Base-by-base conservation (phyloP, 2,113 vertebrate genomes). In the Clarias magur region DNA sequence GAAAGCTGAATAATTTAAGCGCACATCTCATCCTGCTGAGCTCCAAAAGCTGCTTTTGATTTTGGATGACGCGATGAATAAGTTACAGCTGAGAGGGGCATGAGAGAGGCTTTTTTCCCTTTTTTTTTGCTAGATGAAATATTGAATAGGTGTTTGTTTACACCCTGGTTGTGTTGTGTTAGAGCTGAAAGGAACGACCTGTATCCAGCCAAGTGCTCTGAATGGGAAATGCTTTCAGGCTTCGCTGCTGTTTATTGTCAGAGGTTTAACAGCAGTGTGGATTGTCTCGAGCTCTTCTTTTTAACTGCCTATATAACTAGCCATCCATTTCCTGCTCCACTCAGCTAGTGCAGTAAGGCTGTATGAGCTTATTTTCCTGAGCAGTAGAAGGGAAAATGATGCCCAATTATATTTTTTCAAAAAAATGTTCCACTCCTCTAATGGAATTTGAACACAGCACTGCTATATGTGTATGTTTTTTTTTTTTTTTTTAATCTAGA, bases 41-140 rank as follows among this genome's bases (percentile, higher is more conserved):
- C 88, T 93, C 68, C 91, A 92, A 92, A 94, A 93, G 93, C 92
- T 89, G 89, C 90, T 90, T 90, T 88, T 91, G 93, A 93, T 94
- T 91, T 91, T 82, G 87, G 93, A 95, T 94, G 93, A 94, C 91
- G 86, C 89, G 90, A 92, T 94, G 91, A 91, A 93, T 91, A 92
- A 93, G 89, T 93, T 89, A 93, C 91, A 91, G 91, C 83, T 85
- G 87, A 90, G 89, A 89, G 60, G 79, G 82, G 76, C 89, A 88
- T 86, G 81, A 89, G 91, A 90, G 88, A 83, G 10, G 83, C 86
- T 90, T 93, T 79, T 90, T 86, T 48, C 6, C 42, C 11, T 75
- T 73, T 73, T 38, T 38, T 80, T 59, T 80, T 13, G 21, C 11
- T 4, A 21, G 27, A 68, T 91, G 9, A 91, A 92, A 93, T 94